phyloP scores from a whole-genome alignment of 2,888 invertebrate species.

The Dynastes maya region DNA sequence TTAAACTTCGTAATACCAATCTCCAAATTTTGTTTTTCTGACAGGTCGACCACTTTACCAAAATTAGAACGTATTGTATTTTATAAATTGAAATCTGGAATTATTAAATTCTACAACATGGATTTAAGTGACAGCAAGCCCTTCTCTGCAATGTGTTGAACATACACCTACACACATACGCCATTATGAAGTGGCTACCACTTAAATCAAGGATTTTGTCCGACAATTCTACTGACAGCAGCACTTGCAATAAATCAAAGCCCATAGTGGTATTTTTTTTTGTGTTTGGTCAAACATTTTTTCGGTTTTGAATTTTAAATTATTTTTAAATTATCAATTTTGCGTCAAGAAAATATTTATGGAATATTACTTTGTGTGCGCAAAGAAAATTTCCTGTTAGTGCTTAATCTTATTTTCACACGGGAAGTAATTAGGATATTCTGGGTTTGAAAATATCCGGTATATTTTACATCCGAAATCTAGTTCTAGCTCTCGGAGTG shows the following conservation, averaged over 20 bases:
- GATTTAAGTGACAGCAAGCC: conserved; percentile 35
- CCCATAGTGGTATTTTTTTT: neutral
- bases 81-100: conserved; percentile 36
- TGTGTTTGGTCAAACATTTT: no score
- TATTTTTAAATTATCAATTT: neutral
- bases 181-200: conserved; percentile 33
- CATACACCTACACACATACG: neutral
- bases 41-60: conserved; percentile 9
- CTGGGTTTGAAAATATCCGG: no score
- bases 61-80: conserved; percentile 40
- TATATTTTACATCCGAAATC: no score
- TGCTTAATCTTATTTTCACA: no score
- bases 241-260: conserved; percentile 32
- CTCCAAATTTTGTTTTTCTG: conserved; percentile 4
- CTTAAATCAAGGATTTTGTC: conserved; percentile 39
- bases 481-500: no score
- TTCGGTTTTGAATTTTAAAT: no score
- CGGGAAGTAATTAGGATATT: no score
- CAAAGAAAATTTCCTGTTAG: no score
- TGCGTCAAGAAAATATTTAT: no score
- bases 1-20: neutral
- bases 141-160: neutral
- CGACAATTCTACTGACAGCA: conserved; percentile 31
- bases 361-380: no score
- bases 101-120: conserved; percentile 33